Percentiles rank a stretch among this genome's conserved stretches.
Evolutionary conservation across 2,888 invertebrate species (phyloP).

Genomic region (Linnaemya tessellans): DNA sequence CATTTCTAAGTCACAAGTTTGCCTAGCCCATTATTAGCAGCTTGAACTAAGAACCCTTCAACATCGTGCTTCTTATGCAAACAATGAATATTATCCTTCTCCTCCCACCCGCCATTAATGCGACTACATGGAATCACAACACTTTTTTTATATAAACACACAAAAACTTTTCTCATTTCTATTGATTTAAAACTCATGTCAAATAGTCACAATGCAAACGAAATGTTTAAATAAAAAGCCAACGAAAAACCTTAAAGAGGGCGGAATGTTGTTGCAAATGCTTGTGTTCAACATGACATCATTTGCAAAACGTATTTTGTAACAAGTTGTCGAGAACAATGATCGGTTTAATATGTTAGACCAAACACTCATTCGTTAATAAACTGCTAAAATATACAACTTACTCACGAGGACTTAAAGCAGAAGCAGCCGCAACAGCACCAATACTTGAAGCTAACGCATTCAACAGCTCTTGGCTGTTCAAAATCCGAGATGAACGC

Average conservation of each 20-base stretch:
- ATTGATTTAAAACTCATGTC: constrained; percentile 46
- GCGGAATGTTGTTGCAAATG: constrained; percentile 23
- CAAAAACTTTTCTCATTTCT: background rate
- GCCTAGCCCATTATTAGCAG: background rate
- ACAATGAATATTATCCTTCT: constrained; percentile 8
- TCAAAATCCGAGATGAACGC: constrained; percentile 38
- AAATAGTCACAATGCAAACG: constrained; percentile 43
- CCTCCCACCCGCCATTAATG: background rate
- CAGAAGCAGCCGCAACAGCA: constrained; percentile 9
- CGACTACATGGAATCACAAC: background rate
- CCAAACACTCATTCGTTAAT: constrained; percentile 59
- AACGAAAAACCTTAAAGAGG: background rate
- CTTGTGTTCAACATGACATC: constrained; percentile 65
- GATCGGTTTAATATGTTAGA: constrained; percentile 82
- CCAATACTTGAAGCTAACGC: constrained; percentile 40
- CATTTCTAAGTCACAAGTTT: background rate
- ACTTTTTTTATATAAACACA: background rate
- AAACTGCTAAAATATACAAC: constrained; percentile 48
- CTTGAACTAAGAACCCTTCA: background rate
- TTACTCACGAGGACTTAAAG: constrained; percentile 13
- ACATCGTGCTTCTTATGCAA: constrained; percentile 16
- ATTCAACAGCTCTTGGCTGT: constrained; percentile 31
- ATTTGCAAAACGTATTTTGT: constrained; percentile 72
- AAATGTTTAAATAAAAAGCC: constrained; percentile 31
- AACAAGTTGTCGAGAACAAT: constrained; percentile 81